phyloP scores from a whole-genome alignment of 2,797 vertebrate species.

The Sciurus vulgaris region DNA sequence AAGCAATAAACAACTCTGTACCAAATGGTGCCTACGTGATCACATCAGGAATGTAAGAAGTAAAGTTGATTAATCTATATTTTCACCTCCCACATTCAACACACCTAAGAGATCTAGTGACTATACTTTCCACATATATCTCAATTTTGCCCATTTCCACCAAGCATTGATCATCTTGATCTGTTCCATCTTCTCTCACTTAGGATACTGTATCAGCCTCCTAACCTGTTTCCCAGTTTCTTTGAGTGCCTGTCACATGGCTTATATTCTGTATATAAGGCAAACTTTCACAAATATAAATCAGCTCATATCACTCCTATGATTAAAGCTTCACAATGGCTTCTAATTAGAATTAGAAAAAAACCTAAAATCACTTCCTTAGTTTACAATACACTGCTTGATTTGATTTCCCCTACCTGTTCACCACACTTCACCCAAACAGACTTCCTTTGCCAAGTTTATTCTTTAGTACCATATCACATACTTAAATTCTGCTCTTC shows the following conservation, averaged over 20 bases:
- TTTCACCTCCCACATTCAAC: neutral
- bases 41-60: neutral
- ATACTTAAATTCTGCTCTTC: neutral
- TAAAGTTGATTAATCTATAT: neutral
- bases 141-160: neutral
- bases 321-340: neutral
- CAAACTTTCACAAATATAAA: conserved; percentile 33
- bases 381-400: neutral
- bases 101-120: neutral
- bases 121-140: neutral
- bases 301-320: neutral
- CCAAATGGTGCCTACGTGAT: neutral
- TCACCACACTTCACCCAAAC: neutral
- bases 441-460: neutral
- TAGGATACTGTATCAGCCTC: neutral
- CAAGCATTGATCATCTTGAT: neutral
- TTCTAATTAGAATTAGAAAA: neutral
- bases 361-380: neutral
- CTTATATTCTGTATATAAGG: neutral
- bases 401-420: neutral
- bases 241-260: neutral
- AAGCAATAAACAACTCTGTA: neutral
- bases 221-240: neutral
- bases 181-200: neutral
- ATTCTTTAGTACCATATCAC: neutral